Percentiles rank a stretch among this genome's conserved stretches.
Evolutionary conservation across 2,888 invertebrate genomes (phyloP).

Genomic region (Rugalucina vietnamica): DNA sequence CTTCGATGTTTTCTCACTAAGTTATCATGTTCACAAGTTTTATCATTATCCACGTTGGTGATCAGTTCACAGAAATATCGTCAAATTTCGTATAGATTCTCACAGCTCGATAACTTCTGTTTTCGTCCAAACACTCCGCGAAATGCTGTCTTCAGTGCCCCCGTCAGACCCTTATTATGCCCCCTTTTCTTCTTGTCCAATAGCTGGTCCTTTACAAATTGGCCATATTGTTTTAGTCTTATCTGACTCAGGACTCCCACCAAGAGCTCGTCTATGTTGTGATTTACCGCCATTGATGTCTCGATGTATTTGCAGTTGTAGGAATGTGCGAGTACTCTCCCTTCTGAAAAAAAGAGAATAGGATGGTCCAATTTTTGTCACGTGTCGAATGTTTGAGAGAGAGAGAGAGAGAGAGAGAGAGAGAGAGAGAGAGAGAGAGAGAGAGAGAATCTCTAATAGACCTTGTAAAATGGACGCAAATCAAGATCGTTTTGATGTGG

Average conservation of each 20-base stretch:
- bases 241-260: conserved; percentile 96
- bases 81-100: conserved; percentile 60
- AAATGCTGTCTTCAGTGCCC: conserved; percentile 51
- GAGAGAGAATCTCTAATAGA: too few relatives aligned
- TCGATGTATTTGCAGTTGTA: conserved; percentile 95
- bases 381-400: too few relatives aligned
- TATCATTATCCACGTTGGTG: too few relatives aligned
- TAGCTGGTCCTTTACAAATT: conserved; percentile 37
- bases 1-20: too few relatives aligned
- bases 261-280: conserved; percentile 96
- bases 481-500: too few relatives aligned
- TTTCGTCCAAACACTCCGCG: conserved; percentile 61
- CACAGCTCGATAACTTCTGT: conserved; percentile 55
- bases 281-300: conserved; percentile 97
- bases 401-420: too few relatives aligned
- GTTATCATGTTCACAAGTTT: too few relatives aligned
- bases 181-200: conserved; percentile 40
- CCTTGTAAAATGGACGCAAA: too few relatives aligned
- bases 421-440: too few relatives aligned
- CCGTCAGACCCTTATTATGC: conserved; percentile 49
- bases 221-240: conserved; percentile 87
- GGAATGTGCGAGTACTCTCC: conserved; percentile 48
- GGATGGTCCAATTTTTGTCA: too few relatives aligned
- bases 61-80: too few relatives aligned
- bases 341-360: conserved; percentile 46